Evolutionary conservation across 1,140 invertebrate species (phyloP), one percentile per base, ranked within the genome.

Genomic region (Anoplophora glabripennis): DNA sequence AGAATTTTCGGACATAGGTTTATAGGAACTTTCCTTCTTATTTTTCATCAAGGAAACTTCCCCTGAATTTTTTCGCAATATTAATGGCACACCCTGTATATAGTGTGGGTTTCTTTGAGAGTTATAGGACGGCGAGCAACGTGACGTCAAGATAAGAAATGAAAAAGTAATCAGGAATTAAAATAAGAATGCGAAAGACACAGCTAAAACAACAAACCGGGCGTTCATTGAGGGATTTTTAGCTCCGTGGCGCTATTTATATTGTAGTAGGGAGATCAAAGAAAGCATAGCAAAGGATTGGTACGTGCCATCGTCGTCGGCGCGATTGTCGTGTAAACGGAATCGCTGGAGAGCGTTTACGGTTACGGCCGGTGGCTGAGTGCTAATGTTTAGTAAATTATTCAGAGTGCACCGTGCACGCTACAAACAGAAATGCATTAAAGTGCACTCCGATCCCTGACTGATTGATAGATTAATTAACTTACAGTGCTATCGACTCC

Each of bases 321-420:
- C 35, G 36, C 57, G 47, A 57, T 52, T 49, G 59, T 57, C 54
- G 59, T 54, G 51, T 57, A 64, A 65, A 65, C 61, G 58, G 58
- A 62, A 47, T 60, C 67, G 57, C 67, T 57, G 57, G 67, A 69
- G 67, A 69, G 67, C 64, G 57, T 66, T 69, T 66, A 69, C 52
- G 61, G 61, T 65, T 63, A 62, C 61, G 56, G 57, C 56, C 65
- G 58, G 57, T 64, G 62, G 66, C 53, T 54, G 64, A 61, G 66
- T 68, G 64, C 66, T 68, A 66, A 66, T 70, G 66, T 70, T 66
- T 64, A 63, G 62, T 68, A 65, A 70, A 70, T 70, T 68, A 70
- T 70, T 68, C 66, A 70, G 67, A 70, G 68, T 68, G 68, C 66
- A 66, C 53, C 61, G 57, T 57, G 57, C 57, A 57, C 53, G 60